Base-by-base conservation (phyloP, 2,888 invertebrate genomes). In the Andricus quercusramuli region DNA sequence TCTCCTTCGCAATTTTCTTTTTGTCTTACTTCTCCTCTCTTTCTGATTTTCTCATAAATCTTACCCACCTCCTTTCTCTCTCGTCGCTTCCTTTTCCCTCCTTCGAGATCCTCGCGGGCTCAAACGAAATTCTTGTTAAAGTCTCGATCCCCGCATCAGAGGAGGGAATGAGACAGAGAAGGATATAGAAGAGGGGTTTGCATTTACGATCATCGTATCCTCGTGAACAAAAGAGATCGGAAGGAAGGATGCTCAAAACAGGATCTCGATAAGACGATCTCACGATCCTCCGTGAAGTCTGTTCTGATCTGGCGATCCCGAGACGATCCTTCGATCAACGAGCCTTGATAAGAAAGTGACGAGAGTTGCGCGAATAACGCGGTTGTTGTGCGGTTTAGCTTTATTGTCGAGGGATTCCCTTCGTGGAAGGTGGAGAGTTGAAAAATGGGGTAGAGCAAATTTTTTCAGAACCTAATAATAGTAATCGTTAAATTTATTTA, bases 61-160 rank as follows among this genome's bases (percentile, higher is more conserved):
- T 82, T 79, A 82, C 82, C 76, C 74, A 77, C 79, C 44, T 47
- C 15, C 44, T 47, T 82, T 77, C 84, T 70, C 79, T 62, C 78
- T 82, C 67, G 70, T 64, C 78, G 44, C 51, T 70, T 76, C 83
- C 81, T 79, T 81, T 84, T 83, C 81, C 84, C 82, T 83, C 83
- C 81, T 80, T 37, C 76, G 32, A 79, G 37, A 76, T 79, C 83
- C 83, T 78, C 79, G 80, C 80, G 84, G 83, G 83, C 83, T 82
- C 79, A 56, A 78, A 83, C 83, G 83, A 85, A 86, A 86, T 85
- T 86, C 87, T 88, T 84, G 87, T 88, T 88, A 85, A 84, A 85
- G 82, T 85, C 85, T 80, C 79, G 84, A 83, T 84, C 84, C 83
- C 84, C 80, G 80, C 80, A 82, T 85, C 81, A 79, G 83, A 78